Base-by-base conservation (phyloP, 2,797 vertebrate genomes). In the Cephalopachus bancanus region DNA sequence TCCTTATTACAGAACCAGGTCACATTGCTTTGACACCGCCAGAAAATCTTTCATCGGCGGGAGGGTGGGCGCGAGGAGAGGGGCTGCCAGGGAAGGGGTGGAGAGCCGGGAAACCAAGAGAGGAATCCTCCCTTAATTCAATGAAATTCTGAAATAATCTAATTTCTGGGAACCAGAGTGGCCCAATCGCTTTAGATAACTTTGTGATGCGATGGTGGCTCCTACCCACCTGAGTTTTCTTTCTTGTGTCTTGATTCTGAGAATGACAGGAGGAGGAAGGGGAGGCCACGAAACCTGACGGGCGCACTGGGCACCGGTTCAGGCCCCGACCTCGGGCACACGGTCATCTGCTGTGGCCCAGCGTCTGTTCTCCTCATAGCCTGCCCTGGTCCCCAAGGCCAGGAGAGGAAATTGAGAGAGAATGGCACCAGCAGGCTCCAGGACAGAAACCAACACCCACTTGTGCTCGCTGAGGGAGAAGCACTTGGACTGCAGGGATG, bases 1-100 rank as follows among this genome's bases (percentile, higher is more conserved):
- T 98, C 98, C 97, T 97, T 96, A 98, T 98, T 98, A 98, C 96
- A 1, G 98, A 98, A 98, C 92, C 98, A 96, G 98, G 98, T 98
- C 98, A 98, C 98, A 98, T 94, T 97, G 98, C 98, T 97, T 98
- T 97, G 98, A 98, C 98, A 97, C 90, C 0, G 53, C 97, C 87
- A 97, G 98, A 75, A 96, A 95, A 94, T 92, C 97, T 89, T 93
- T 95, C 97, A 87, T 88, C 59, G 0, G 93, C 60, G 59, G 83
- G 81, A 55, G 96, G 95, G 24, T 0, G 79, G 88, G 96, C 44
- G 33, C 3, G 16, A 94, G 86, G 92, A 93, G 37, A 33, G 89
- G 78, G 89, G 44, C 80, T 55, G 71, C 8, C 80, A 94, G 79
- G 28, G 67, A 91, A 79, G 76, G 57, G 53, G 26, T 10, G 0